Conservation (phyloP, 2,797 vertebrate species). For the Pseudochaenichthys georgianus region DNA sequence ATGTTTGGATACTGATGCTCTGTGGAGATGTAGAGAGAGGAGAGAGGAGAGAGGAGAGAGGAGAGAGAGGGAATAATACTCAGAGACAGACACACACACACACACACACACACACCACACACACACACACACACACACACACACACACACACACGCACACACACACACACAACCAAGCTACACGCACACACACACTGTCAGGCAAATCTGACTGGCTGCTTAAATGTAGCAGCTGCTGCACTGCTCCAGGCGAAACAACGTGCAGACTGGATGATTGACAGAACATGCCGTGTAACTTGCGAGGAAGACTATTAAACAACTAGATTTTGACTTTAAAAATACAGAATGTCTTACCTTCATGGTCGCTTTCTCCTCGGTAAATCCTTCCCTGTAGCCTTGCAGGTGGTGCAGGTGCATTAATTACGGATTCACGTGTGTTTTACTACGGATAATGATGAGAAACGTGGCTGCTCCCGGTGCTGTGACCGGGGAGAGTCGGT, state of each 20-base stretch:
- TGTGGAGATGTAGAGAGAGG: constrained; percentile 68
- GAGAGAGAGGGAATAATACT: constrained; percentile 37
- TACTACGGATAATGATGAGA: constrained; percentile 19
- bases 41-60: constrained; percentile 38
- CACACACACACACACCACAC: constrained; percentile 43
- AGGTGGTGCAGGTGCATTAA: constrained; percentile 35
- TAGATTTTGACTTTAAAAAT: constrained; percentile 28
- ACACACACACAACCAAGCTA: constrained; percentile 26
- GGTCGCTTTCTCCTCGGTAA: constrained; percentile 53
- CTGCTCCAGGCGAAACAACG: constrained; percentile 49
- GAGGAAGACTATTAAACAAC: not conserved
- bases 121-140: constrained; percentile 27
- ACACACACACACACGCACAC: constrained; percentile 52
- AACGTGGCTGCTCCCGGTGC: constrained; percentile 48
- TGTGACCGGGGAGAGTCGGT: constrained; percentile 58
- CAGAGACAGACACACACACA: constrained; percentile 37
- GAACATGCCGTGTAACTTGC: constrained; percentile 54
- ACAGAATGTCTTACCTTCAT: constrained; percentile 78
- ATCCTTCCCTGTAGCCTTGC: constrained; percentile 34
- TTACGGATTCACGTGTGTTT: constrained; percentile 12
- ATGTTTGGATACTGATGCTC: constrained; percentile 83
- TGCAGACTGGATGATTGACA: constrained; percentile 16
- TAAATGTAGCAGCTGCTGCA: constrained; percentile 69
- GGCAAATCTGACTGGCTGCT: constrained; percentile 75
- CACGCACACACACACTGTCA: constrained; percentile 38